Evolutionary conservation across 2,113 vertebrate species (phyloP), one percentile per base, ranked within the genome.

Genomic region (Semnopithecus entellus): DNA sequence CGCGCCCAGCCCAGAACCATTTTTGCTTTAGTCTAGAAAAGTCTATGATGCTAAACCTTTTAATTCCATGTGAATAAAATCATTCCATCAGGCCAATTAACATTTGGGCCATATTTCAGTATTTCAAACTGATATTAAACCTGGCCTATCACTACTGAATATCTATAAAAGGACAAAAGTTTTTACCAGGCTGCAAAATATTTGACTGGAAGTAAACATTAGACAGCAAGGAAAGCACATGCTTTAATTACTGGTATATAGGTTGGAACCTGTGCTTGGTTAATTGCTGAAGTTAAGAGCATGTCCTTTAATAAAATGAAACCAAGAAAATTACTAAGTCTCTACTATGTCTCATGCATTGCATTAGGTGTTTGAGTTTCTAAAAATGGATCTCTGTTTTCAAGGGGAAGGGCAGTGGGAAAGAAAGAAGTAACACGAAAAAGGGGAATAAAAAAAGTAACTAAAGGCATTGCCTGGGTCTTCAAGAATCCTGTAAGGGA

Each of bases 21-120:
- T 79, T 90, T 91, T 93, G 8, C 6, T 16, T 79, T 81, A 48
- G 27, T 90, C 18, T 38, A 90, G 48, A 96, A 97, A 95, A 45
- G 40, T 68, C 9, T 91, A 20, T 45, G 55, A 8, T 80, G n/a
- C 78, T 16, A 80, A 91, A 66, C 32, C 5, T 78, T 91, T 91
- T 91, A 32, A 89, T 91, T 76, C 27, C 45, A n/a, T 4, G 12
- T 96, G 14, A 87, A 57, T 83, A 76, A 59, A 59, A 78, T n/a
- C 13, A 94, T 96, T 76, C 35, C 25, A 66, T 17, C 22, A 48
- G 13, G n/a, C 13, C 78, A 22, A 91, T 27, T 61, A 55, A 10
- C 11, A 88, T 72, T 50, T 90, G 43, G 72, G n/a, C 32, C 57
- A 50, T 50, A 85, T 70, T 89, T 85, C n/a, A 93, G 16, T 79